phyloP scores from a whole-genome alignment of 1,140 invertebrate species.

The Magallana ariakensis region DNA sequence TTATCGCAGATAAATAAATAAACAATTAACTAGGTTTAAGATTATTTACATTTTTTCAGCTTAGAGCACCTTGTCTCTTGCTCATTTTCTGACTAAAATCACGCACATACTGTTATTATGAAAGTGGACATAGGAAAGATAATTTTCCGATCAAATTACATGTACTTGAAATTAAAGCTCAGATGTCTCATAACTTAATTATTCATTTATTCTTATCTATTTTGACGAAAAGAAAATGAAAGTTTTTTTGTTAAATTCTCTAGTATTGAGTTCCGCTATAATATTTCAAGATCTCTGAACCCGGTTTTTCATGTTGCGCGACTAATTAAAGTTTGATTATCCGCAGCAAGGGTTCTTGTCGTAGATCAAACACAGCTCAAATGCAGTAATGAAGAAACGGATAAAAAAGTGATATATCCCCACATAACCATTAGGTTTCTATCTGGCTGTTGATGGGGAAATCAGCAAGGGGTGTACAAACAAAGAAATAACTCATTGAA shows the following conservation, averaged over 20 bases:
- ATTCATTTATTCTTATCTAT: not conserved
- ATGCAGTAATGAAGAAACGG: slow-evolving; percentile 12
- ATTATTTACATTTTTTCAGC: no score
- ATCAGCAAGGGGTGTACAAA: not conserved
- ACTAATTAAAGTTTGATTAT: slow-evolving; percentile 17
- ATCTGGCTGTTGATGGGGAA: slow-evolving; percentile 11
- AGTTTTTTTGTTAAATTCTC: not conserved
- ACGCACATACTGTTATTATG: no score
- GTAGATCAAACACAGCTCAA: not conserved
- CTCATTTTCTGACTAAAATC: no score
- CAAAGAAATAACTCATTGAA: slow-evolving; percentile 29
- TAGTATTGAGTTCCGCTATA: not conserved
- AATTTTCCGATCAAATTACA: no score
- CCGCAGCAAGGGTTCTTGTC: not conserved
- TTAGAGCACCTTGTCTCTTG: no score
- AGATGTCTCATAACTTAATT: no score
- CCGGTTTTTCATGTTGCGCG: not conserved
- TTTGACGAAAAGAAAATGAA: not conserved
- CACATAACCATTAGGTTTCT: slow-evolving; percentile 11
- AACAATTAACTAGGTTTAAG: no score
- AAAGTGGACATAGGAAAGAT: no score
- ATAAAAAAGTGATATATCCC: slow-evolving; percentile 1
- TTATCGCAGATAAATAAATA: no score
- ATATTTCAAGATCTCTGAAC: slow-evolving; percentile 4
- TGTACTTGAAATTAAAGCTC: no score